Evolutionary conservation across 53 echinoderm and acorn worm genomes (phyloP), one percentile per base, ranked within the genome.

Genomic region (Patiria pectinifera): DNA sequence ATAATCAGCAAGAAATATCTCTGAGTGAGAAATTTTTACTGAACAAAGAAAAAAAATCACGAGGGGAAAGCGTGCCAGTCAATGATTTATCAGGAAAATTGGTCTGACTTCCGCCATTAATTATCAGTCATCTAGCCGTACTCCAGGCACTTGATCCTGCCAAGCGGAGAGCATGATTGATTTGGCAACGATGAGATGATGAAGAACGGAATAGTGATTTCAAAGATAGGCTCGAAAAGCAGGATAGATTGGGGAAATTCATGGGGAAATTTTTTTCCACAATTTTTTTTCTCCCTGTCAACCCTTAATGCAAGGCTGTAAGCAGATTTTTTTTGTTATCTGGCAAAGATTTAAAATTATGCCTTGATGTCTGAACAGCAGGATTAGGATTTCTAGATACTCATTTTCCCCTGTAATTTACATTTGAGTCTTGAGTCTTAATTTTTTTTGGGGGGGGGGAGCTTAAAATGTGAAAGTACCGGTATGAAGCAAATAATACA

Each of bases 81-180:
- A 78, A 78, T 78, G 79, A 78, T 78, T 78, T 46, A 78, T 78
- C 45, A 46, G 79, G 47, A 78, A 45, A 46, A 78, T 78, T 44
- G 9, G 44, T 78, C 45, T 45, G 79, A 78, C 79, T 78, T 78
- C 79, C 46, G 13, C 14, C 15, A 78, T 78, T 46, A 45, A 74
- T 74, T 74, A 23, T 74, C 74, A 74, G 69, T 2, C 74, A 23
- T 13, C n/a, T n/a, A 74, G 24, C n/a, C 24, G 24, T 16, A 24
- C n/a, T 21, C 24, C 21, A 10, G 8, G 24, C 74, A 23, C 74
- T 74, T 74, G 8, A 23, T 23, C 10, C 74, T n/a, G 24, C 21
- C 74, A 74, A 74, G 6, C 21, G 0, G 21, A 9, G 66, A 66
- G 66, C 14, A 14, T 16, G 66, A 66, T 66, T 14, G 66, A 14